Evolutionary conservation across 1,140 invertebrate genomes (phyloP).

Genomic region (Lamellibrachia luymesi): DNA sequence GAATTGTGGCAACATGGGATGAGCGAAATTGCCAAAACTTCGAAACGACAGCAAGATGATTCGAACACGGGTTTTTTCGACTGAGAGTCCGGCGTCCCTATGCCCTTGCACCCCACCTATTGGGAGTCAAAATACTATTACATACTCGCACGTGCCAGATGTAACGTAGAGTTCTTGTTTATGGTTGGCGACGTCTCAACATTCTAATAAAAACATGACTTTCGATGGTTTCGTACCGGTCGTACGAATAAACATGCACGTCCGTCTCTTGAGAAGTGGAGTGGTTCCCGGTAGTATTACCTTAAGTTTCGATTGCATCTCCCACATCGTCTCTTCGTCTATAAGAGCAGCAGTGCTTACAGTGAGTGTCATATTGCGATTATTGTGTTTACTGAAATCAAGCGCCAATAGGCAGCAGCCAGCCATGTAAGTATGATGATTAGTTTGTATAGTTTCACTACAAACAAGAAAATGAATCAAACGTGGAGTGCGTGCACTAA

Average conservation of each 20-base stretch:
- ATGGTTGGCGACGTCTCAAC: neutral
- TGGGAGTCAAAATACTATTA: neutral
- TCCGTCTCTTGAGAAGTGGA: neutral
- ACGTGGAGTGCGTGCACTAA: neutral
- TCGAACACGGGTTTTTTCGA: too few relatives aligned
- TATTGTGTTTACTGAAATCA: neutral
- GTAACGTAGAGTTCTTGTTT: neutral
- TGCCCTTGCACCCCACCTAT: neutral
- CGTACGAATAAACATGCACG: neutral
- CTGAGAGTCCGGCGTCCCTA: too few relatives aligned
- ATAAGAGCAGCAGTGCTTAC: neutral
- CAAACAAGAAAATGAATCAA: neutral
- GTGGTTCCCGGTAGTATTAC: neutral
- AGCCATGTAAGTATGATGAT: neutral
- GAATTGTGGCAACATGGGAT: too few relatives aligned
- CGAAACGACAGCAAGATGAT: too few relatives aligned
- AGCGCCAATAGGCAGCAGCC: neutral
- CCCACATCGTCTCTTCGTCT: neutral
- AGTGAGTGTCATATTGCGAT: neutral
- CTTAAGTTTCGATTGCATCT: neutral
- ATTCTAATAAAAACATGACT: neutral
- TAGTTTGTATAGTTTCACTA: neutral
- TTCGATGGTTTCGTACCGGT: neutral
- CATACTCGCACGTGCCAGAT: neutral
- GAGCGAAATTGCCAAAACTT: too few relatives aligned